phyloP scores from a whole-genome alignment of 2,797 vertebrate species.

The Spondyliosoma cantharus region DNA sequence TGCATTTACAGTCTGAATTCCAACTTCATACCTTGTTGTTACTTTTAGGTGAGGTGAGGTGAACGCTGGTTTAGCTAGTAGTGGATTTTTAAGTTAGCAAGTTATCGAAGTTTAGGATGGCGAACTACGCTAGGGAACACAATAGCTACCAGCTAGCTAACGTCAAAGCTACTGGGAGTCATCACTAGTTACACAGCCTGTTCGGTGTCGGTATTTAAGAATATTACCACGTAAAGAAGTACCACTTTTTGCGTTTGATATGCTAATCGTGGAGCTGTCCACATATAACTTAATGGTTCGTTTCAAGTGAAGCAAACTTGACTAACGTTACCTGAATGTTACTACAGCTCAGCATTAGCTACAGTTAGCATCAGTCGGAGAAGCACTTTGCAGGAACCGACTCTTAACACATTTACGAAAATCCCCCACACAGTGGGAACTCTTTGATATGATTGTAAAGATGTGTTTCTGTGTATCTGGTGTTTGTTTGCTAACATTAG shows the following conservation, averaged over 20 bases:
- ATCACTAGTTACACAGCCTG: background rate
- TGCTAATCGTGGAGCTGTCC: background rate
- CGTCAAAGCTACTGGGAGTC: conserved; percentile 4
- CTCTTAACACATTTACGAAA: background rate
- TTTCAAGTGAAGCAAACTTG: background rate
- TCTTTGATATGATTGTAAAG: background rate
- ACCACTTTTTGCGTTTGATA: background rate
- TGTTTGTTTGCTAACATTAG: background rate
- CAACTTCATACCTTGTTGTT: fast-evolving
- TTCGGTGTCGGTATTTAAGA: background rate
- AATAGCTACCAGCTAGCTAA: conserved; percentile 40
- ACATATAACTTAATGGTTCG: background rate
- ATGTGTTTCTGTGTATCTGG: background rate
- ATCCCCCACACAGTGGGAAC: background rate
- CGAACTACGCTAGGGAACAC: background rate
- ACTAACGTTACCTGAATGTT: background rate
- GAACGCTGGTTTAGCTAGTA: background rate
- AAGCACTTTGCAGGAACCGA: background rate
- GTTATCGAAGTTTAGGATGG: background rate
- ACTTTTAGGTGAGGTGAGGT: no score
- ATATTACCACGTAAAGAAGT: background rate
- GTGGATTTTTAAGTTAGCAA: background rate
- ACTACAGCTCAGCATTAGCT: conserved; percentile 28
- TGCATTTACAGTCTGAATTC: background rate
- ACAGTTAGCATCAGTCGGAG: conserved; percentile 6